Evolutionary conservation across 2,113 vertebrate species (phyloP), one percentile per base, ranked within the genome.

Genomic region (Pyrgilauda ruficollis): DNA sequence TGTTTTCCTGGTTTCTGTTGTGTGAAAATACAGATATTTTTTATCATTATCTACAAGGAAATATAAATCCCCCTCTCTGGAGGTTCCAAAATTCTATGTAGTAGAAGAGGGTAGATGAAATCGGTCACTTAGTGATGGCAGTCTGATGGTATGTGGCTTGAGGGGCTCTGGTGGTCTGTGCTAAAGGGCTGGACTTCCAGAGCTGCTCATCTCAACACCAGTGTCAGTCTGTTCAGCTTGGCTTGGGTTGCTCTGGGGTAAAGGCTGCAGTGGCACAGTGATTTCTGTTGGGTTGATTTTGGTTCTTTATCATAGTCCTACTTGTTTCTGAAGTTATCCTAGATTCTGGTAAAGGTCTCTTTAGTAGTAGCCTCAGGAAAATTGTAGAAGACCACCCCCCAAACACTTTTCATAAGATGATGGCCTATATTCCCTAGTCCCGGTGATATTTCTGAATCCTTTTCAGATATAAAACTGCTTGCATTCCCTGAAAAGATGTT

Each of bases 181-280:
- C n/a, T 39, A 0, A 53, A 52, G 87, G 56, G 70, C n/a, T 50
- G 63, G 23, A 19, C 46, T 28, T 43, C 3, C 50, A 31, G 43
- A 85, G 41, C 0, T 62, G 53, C 81, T 24, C 33, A 0, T 26
- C 2, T 1, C 9, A 79, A 37, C 44, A 8, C 0, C 0, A 27
- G 49, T 15, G 44, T 55, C 44, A 6, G 24, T 91, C 58, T 66
- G 23, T 50, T 91, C 75, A 39, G 2, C 1, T 31, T 84, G 59
- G 37, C 20, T 61, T 78, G 11, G 78, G 14, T 81, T 35, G 47
- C 70, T 68, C 64, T 13, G 16, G n/a, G 41, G 5, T 76, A 58
- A 52, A 80, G 62, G 73, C 75, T 74, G 55, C 76, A 22, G 79
- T 39, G 37, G 43, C 8, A 0, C 39, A 22, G 56, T 27, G 35